A percentile compares a stretch with the other conserved stretches of the same genome.
Evolutionary conservation across 2,797 vertebrate species (phyloP).

Genomic region (Phrynocephalus vlangalii): DNA sequence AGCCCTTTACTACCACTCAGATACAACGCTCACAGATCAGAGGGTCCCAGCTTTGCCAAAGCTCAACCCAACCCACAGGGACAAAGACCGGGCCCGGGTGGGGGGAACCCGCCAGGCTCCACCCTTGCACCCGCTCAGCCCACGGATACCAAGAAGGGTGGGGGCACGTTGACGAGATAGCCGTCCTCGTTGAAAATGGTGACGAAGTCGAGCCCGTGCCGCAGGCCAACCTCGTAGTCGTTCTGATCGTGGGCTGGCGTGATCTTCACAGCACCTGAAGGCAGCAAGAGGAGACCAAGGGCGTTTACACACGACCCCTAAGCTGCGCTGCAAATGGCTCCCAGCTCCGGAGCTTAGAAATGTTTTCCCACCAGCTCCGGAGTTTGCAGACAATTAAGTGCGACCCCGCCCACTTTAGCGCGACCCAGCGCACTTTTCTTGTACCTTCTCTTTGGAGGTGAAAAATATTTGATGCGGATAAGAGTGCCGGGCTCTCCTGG

Average conservation of each 20-base stretch:
- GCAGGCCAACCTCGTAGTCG: slow-evolving; percentile 90
- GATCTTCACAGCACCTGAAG: slow-evolving; percentile 92
- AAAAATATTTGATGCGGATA: no score
- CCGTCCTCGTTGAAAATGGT: slow-evolving; percentile 91
- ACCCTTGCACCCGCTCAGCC: not conserved
- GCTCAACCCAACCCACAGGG: not conserved
- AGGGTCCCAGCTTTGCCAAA: not conserved
- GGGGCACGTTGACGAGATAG: slow-evolving; percentile 87
- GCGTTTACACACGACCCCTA: no score
- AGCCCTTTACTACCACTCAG: not conserved
- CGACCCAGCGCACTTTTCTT: no score
- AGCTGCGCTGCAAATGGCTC: no score
- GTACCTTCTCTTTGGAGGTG: no score
- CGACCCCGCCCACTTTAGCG: no score
- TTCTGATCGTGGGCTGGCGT: slow-evolving; percentile 95
- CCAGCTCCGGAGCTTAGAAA: no score
- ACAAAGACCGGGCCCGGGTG: not conserved
- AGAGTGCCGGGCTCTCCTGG: no score
- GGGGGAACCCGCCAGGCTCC: no score
- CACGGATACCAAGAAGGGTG: slow-evolving; percentile 86
- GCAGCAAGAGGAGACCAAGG: not conserved
- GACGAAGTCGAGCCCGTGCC: slow-evolving; percentile 87
- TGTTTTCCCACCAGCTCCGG: no score
- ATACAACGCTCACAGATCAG: not conserved
- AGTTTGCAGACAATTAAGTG: no score